These are phyloP conservation scores for Lacerta bilineata DNA, from an alignment of 2,797 vertebrate species.

Conservation along the genomic window DNA sequence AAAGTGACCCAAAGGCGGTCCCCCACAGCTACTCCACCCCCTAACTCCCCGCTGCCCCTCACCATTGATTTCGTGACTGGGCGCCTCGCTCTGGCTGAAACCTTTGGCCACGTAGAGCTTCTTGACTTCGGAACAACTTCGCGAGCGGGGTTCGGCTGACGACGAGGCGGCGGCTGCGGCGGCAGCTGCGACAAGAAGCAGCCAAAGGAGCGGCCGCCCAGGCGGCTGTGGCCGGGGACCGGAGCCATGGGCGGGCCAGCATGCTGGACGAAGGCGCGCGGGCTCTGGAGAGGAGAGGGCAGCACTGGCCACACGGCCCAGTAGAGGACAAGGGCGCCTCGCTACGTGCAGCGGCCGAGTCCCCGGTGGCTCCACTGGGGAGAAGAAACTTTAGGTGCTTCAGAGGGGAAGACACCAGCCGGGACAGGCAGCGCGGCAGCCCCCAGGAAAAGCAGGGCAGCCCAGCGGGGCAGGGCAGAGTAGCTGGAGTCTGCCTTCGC, in stretches of 20 bases:
- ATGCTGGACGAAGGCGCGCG: slow-evolving; percentile 38
- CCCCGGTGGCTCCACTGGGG: slow-evolving; percentile 63
- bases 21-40: too few relatives aligned
- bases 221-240: slow-evolving; percentile 56
- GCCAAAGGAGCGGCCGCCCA: slow-evolving; percentile 71
- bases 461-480: slow-evolving; percentile 72
- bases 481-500: slow-evolving; percentile 54
- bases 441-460: slow-evolving; percentile 76
- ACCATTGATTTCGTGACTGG: slow-evolving; percentile 91
- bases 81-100: slow-evolving; percentile 93
- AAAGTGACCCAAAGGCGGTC: neutral
- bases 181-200: slow-evolving; percentile 76
- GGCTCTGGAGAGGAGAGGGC: neutral
- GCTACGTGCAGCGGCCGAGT: slow-evolving; percentile 42
- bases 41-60: slow-evolving; percentile 61
- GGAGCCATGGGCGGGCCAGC: slow-evolving; percentile 34
- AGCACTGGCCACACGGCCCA: neutral
- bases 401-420: slow-evolving; percentile 8
- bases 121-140: slow-evolving; percentile 93
- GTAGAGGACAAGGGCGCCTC: slow-evolving; percentile 25
- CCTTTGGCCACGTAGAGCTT: slow-evolving; percentile 91
- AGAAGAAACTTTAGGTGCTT: neutral
- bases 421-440: slow-evolving; percentile 65
- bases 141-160: slow-evolving; percentile 87
- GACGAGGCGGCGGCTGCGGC: slow-evolving; percentile 76